phyloP scores from a whole-genome alignment of 2,888 invertebrate species.

The Andrena hattorfiana region DNA sequence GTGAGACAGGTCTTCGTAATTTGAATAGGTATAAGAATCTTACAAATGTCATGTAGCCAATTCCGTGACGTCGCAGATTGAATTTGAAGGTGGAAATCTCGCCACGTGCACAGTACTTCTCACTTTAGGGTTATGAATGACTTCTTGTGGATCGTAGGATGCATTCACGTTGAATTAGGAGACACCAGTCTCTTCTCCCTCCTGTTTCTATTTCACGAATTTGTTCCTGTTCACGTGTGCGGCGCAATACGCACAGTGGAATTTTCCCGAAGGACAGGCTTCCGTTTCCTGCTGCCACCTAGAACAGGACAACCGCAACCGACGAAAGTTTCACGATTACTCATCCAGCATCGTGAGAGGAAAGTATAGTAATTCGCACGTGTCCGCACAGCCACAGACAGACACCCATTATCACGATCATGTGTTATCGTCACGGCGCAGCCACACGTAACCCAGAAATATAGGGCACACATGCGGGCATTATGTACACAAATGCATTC shows the following conservation, averaged over 20 bases:
- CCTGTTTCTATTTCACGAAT: no score
- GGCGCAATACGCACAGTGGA: not conserved
- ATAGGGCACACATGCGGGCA: slow-evolving; percentile 3
- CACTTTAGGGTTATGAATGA: no score
- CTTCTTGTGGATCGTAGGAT: no score
- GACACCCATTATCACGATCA: not conserved
- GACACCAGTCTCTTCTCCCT: no score
- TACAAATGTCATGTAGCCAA: no score
- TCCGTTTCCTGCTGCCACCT: slow-evolving; percentile 72
- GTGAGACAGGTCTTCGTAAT: no score
- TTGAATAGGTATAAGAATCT: no score
- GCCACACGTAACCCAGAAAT: slow-evolving; percentile 15
- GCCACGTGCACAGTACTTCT: no score
- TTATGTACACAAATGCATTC: slow-evolving; percentile 12
- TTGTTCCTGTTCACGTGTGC: not conserved
- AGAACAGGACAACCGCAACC: slow-evolving; percentile 44
- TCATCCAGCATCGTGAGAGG: slow-evolving; percentile 10
- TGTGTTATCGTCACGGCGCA: slow-evolving; percentile 16
- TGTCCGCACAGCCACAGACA: not conserved
- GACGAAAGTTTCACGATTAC: slow-evolving; percentile 39
- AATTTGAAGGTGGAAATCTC: no score
- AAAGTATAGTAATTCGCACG: slow-evolving; percentile 41
- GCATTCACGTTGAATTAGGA: no score
- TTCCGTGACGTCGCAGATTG: no score
- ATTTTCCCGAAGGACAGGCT: slow-evolving; percentile 49